Evolutionary conservation across 2,113 vertebrate genomes (phyloP).

Genomic region (Donacobius atricapilla): DNA sequence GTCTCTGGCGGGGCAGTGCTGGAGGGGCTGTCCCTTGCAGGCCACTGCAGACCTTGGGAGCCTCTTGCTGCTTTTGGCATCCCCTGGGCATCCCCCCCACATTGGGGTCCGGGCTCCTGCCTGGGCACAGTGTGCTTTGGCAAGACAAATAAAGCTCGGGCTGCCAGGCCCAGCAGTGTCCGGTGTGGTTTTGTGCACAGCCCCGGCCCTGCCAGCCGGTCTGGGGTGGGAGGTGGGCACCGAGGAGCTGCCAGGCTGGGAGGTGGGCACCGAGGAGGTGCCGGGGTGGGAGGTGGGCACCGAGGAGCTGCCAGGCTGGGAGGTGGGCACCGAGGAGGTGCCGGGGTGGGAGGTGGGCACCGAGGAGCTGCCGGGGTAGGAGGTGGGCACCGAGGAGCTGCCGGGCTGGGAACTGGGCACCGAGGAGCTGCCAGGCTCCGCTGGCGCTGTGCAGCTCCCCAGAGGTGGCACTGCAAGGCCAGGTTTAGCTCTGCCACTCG

Average conservation of each 20-base stretch:
- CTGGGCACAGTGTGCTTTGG: neutral
- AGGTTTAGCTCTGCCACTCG: neutral
- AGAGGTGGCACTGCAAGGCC: neutral
- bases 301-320: neutral
- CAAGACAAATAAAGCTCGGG: conserved; percentile 7
- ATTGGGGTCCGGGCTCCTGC: conserved; percentile 3
- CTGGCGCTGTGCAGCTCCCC: neutral
- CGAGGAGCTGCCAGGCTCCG: neutral
- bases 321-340: no score
- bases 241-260: neutral
- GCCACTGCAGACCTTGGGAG: neutral
- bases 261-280: no score
- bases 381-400: no score
- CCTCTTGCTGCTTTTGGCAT: neutral
- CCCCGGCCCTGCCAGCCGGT: fast-evolving
- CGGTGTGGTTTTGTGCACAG: neutral
- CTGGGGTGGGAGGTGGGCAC: neutral
- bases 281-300: neutral
- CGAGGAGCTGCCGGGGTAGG: neutral
- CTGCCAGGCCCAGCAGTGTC: neutral
- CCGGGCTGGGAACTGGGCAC: no score
- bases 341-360: neutral
- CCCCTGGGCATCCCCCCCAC: neutral
- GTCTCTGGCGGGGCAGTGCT: neutral
- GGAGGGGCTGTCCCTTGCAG: neutral